Conservation (phyloP, 2,888 invertebrate species). For the Folsomia manolachei region DNA sequence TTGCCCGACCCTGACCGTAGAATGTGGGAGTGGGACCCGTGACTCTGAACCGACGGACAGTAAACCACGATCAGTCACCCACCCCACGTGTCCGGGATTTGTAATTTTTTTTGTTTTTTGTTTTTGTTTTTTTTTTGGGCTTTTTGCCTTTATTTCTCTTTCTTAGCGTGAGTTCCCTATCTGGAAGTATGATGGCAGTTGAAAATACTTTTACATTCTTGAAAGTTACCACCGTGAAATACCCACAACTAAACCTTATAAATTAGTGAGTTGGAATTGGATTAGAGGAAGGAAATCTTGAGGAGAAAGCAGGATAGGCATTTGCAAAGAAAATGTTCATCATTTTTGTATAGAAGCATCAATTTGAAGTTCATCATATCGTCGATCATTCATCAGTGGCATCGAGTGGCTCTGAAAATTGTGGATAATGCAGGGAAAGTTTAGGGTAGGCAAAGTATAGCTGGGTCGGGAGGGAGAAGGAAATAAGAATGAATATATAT, state of each 20-base stretch:
- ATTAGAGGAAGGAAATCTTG: not conserved
- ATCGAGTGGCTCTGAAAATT: not conserved
- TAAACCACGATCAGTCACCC: not conserved
- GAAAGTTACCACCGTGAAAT: not conserved
- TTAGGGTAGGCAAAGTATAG: not conserved
- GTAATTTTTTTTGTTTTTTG: constrained; percentile 24
- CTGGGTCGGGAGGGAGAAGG: not conserved
- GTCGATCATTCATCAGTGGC: not conserved
- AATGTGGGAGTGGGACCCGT: constrained; percentile 8
- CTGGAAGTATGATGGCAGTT: not conserved
- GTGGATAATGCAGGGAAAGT: not conserved
- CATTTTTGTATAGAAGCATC: constrained; percentile 13
- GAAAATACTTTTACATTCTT: not conserved
- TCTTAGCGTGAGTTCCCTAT: not conserved
- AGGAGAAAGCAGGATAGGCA: not conserved
- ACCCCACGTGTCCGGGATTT: not conserved
- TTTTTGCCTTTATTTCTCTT: constrained; percentile 33
- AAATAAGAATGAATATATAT: not conserved
- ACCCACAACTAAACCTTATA: not conserved
- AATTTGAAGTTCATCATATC: constrained; percentile 2
- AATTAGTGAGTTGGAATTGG: not conserved
- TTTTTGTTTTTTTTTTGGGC: constrained; percentile 28
- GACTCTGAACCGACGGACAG: too few relatives aligned
- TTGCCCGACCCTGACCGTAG: constrained; percentile 8
- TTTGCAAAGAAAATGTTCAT: not conserved